Base-by-base conservation (phyloP, 2,797 vertebrate species). In the Sebastes miniatus region DNA sequence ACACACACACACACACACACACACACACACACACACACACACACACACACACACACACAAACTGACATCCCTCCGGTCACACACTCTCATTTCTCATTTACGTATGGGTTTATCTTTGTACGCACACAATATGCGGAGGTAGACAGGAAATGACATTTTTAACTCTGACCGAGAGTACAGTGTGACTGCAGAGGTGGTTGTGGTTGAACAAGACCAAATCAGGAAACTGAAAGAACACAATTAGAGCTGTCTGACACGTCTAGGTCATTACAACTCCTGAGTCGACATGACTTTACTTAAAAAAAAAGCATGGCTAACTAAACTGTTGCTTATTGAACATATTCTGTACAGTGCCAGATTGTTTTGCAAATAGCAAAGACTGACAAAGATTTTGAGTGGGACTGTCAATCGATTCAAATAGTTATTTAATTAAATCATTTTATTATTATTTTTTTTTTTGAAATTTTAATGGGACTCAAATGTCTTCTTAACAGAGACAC, bases 61-160 rank as follows among this genome's bases (percentile, higher is more conserved):
- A 25, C 43, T 3, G 52, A 59, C 5, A 6, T 24, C 18, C 0
- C 25, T 62, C 14, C 1, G 0, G n/a, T 34, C 64, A 69, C 47
- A 14, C 14, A 20, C n/a, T 82, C 18, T 39, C 54, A 64, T 71
- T 80, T 83, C 65, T 81, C 6, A 9, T 56, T 76, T 54, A 6
- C 3, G 36, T 54, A 13, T 10, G 6, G 6, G 62, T 31, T 79
- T 77, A 69, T 81, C 39, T 79, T 32, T 75, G 14, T 14, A 27
- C 36, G 20, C 50, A 52, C 18, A 24, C 62, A 47, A 1, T 18
- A 24, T 16, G 56, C 24, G 6, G 59, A 71, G 68, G 62, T 18
- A 1, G 16, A 78, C 67, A 73, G 80, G 87, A 91, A 86, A 14
- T 32, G 3, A 67, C 7, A 29, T 25, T 3, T 72, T 59, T 29